These are phyloP conservation scores for Chelonus formosanus DNA, from an alignment of 2,888 invertebrate genomes.

Conservation along the genomic window DNA sequence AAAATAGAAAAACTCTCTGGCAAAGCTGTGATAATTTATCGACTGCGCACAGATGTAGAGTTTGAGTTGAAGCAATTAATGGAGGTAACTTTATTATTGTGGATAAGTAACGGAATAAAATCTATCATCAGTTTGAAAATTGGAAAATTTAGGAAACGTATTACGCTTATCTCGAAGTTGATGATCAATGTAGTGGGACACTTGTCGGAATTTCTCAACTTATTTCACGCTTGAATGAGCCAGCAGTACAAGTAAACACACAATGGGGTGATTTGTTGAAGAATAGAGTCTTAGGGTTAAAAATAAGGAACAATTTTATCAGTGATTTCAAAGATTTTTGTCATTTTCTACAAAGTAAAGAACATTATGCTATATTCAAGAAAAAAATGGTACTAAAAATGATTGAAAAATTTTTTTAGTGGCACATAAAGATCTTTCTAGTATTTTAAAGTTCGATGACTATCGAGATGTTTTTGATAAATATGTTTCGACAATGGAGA, in stretches of 20 bases:
- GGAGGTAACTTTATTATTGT: constrained; percentile 67
- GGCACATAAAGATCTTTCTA: constrained; percentile 68
- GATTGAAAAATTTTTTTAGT: constrained; percentile 11
- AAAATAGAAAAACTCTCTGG: constrained; percentile 69
- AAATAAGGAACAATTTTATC: constrained; percentile 68
- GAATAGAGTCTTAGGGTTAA: constrained; percentile 61
- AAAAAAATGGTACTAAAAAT: not conserved
- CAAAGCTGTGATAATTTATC: constrained; percentile 75
- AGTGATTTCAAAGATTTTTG: constrained; percentile 70
- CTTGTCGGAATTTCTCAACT: constrained; percentile 56
- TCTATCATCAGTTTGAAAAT: constrained; percentile 1
- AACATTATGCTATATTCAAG: no score
- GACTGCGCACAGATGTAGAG: constrained; percentile 69
- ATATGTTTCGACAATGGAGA: constrained; percentile 69
- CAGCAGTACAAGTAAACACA: constrained; percentile 65
- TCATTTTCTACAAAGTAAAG: constrained; percentile 67
- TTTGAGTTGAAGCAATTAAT: constrained; percentile 75
- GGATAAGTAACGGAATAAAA: constrained; percentile 46
- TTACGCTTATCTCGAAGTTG: constrained; percentile 60
- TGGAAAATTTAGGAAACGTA: constrained; percentile 56
- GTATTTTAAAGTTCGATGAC: constrained; percentile 71
- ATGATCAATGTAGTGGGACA: constrained; percentile 53
- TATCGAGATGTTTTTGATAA: constrained; percentile 70
- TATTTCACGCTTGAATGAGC: constrained; percentile 60
- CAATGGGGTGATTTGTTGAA: constrained; percentile 70